Percentiles rank a stretch among this genome's conserved stretches.
Evolutionary conservation across 2,888 invertebrate genomes (phyloP).

Genomic region (Oscheius onirici): DNA sequence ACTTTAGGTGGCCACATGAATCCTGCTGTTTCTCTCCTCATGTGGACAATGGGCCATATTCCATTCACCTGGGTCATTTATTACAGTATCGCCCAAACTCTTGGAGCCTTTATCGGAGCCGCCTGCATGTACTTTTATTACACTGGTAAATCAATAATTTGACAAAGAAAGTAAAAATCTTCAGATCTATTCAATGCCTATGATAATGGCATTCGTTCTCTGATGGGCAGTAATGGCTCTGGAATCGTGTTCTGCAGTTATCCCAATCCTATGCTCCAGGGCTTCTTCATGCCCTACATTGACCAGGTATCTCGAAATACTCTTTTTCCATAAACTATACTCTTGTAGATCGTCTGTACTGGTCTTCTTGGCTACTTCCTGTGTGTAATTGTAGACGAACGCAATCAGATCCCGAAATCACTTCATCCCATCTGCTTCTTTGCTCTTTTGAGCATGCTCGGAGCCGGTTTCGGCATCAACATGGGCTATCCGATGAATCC

Average conservation of each 20-base stretch:
- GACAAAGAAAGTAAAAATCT: not conserved
- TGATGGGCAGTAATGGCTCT: conserved; percentile 52
- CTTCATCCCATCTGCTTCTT: conserved; percentile 58
- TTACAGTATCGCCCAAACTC: conserved; percentile 50
- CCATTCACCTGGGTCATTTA: conserved; percentile 48
- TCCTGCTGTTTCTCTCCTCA: conserved; percentile 57
- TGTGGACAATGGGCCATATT: conserved; percentile 56
- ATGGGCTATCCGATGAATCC: conserved; percentile 60
- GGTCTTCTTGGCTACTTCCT: conserved; percentile 62
- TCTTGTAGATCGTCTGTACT: conserved; percentile 62
- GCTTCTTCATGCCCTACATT: conserved; percentile 54
- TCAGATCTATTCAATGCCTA: conserved; percentile 54
- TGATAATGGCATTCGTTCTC: conserved; percentile 51
- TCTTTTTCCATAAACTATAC: too few species aligned
- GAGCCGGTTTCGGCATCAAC: conserved; percentile 64
- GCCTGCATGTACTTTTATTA: conserved; percentile 58
- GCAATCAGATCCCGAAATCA: conserved; percentile 61
- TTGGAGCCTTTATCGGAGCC: conserved; percentile 60
- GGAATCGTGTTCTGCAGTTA: conserved; percentile 62
- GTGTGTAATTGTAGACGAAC: conserved; percentile 58
- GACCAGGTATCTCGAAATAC: conserved; percentile 61
- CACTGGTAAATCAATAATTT: conserved; percentile 38
- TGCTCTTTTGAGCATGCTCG: conserved; percentile 62
- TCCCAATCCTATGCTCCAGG: conserved; percentile 49
- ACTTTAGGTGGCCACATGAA: conserved; percentile 58